phyloP scores from a whole-genome alignment of 2,797 vertebrate species.

The Liasis olivaceus region DNA sequence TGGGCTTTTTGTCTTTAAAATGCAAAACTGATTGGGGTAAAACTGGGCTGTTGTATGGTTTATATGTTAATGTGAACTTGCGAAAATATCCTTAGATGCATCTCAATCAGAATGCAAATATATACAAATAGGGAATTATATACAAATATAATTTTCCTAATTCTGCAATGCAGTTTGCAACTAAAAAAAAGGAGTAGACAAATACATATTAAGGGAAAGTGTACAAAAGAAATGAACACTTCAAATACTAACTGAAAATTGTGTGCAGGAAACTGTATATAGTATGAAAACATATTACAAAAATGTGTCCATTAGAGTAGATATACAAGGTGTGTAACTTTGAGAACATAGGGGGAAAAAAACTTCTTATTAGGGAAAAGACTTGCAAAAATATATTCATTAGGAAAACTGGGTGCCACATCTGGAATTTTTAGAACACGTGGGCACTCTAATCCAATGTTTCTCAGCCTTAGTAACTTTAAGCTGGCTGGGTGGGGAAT shows the following conservation, averaged over 20 bases:
- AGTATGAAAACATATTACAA: neutral
- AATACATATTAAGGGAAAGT: neutral
- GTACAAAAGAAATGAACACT: neutral
- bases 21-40: neutral
- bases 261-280: neutral
- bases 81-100: neutral
- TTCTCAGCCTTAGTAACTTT: no score
- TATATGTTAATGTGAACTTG: neutral
- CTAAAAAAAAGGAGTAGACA: neutral
- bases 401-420: neutral
- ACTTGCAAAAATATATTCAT: neutral
- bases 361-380: neutral
- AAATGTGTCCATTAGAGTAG: neutral
- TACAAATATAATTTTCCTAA: neutral
- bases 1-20: neutral
- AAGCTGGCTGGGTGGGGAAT: no score
- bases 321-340: neutral
- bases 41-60: neutral
- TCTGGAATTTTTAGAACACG: neutral
- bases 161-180: neutral
- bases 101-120: neutral
- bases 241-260: neutral
- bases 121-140: neutral
- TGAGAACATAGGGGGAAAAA: neutral
- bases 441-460: no score